Conservation (phyloP, 2,888 invertebrate species). For the Rhingia campestris region DNA sequence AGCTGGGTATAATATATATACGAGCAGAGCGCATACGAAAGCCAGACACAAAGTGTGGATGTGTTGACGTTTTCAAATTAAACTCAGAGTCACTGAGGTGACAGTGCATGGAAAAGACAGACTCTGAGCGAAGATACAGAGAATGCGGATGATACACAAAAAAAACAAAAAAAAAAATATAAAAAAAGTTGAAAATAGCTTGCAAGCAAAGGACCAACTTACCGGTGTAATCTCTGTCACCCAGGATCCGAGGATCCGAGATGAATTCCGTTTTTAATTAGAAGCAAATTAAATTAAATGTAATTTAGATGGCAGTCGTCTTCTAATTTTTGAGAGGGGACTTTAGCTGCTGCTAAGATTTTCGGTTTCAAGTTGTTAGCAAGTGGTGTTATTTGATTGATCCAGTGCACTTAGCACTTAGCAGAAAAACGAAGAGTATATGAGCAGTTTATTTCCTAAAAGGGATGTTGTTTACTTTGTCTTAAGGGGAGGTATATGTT, state of each 20-base stretch:
- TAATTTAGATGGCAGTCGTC: conserved; percentile 13
- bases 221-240: conserved; percentile 34
- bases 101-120: conserved; percentile 10
- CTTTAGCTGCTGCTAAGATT: conserved; percentile 5
- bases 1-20: not conserved
- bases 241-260: conserved; percentile 10
- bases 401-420: not conserved
- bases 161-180: not conserved
- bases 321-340: not conserved
- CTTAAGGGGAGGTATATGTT: too few species aligned
- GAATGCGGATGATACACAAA: not conserved
- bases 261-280: conserved; percentile 60
- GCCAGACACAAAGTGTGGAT: conserved; percentile 9
- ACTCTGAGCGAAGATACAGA: conserved; percentile 3
- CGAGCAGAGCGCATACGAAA: too few species aligned
- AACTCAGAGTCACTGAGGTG: conserved; percentile 40
- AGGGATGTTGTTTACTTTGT: too few species aligned
- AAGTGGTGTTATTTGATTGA: conserved; percentile 14
- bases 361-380: conserved; percentile 3
- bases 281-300: conserved; percentile 62
- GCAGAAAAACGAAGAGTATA: too few species aligned
- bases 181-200: conserved; percentile 9
- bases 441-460: too few species aligned
- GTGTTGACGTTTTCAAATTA: conserved; percentile 61
- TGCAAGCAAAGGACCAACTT: conserved; percentile 34